Conservation (phyloP, 2,888 invertebrate genomes). For the Gerris lacustris region DNA sequence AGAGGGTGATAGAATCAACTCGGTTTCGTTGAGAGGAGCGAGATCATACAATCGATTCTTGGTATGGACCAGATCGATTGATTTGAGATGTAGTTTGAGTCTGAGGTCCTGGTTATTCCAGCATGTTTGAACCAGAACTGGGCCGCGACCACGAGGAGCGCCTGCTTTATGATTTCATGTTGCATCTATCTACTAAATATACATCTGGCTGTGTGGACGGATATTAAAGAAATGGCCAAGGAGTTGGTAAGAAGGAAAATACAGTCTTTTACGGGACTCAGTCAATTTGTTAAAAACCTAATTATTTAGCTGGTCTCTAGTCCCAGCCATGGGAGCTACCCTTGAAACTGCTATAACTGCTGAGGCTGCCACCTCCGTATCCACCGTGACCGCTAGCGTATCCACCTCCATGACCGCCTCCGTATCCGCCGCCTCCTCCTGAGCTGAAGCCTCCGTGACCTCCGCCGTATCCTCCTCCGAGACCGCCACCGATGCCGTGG, state of each 20-base stretch:
- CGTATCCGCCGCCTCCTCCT: not conserved
- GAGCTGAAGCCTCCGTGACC: not conserved
- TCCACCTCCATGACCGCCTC: not conserved
- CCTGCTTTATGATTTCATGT: no score
- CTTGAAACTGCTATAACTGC: not conserved
- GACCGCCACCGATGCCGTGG: not conserved
- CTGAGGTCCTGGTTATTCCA: no score
- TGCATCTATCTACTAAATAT: no score
- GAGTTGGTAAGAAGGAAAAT: not conserved
- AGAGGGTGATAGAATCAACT: no score
- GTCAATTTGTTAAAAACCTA: not conserved
- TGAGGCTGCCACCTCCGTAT: not conserved
- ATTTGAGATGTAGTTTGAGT: no score
- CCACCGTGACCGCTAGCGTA: slow-evolving; percentile 3
- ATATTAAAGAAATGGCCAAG: no score
- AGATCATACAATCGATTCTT: no score
- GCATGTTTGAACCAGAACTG: no score
- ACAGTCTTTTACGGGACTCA: not conserved
- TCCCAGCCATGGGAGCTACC: not conserved
- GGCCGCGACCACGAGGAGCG: no score
- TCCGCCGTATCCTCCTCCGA: not conserved
- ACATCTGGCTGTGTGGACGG: no score
- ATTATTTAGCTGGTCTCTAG: not conserved
- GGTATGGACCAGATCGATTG: no score
- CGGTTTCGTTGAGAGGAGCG: no score